These are phyloP conservation scores for Acanthisitta chloris DNA, from an alignment of 2,113 vertebrate species.

Conservation along the genomic window DNA sequence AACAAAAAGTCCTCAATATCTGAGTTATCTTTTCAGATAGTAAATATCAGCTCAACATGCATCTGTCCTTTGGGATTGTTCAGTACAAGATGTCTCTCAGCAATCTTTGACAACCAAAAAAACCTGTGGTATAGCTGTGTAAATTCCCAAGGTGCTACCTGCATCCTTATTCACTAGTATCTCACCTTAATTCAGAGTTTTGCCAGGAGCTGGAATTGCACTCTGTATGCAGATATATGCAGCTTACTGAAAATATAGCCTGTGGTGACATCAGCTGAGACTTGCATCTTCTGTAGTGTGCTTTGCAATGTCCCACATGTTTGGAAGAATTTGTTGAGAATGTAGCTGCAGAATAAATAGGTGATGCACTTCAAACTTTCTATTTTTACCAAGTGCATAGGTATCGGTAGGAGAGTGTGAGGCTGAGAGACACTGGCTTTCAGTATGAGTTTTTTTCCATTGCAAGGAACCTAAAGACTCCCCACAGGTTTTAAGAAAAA, in stretches of 20 bases:
- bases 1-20: not conserved
- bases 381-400: not conserved
- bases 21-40: not conserved
- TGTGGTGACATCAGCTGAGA: not conserved
- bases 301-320: not conserved
- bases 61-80: not conserved
- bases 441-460: not conserved
- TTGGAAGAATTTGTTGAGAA: not conserved
- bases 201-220: not conserved
- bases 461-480: too few relatives aligned
- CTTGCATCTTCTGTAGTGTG: not conserved
- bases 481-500: too few relatives aligned
- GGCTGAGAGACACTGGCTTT: rapidly evolving
- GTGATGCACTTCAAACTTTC: not conserved
- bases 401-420: not conserved
- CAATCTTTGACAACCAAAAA: not conserved
- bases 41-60: not conserved
- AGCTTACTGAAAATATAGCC: not conserved
- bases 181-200: not conserved
- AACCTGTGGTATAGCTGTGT: not conserved
- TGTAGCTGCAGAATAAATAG: not conserved
- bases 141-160: not conserved
- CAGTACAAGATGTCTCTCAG: not conserved
- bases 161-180: not conserved
- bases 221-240: not conserved